Base-by-base conservation (phyloP, 2,797 vertebrate genomes). In the Atherinosoma microstoma region DNA sequence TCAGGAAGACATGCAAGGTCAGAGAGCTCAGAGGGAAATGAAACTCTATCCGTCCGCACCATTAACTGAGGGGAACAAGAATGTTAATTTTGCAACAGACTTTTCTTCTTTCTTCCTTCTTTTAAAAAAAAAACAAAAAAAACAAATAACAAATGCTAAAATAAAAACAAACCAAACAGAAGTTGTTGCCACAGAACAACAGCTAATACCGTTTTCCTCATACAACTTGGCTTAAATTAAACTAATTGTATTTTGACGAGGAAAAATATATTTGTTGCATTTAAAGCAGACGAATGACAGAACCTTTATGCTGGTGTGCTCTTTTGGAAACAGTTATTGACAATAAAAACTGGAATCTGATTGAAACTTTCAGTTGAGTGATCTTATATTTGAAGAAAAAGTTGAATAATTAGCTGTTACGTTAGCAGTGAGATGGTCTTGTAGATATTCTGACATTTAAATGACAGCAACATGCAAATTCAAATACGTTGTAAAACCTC, bases 1-100 rank as follows among this genome's bases (percentile, higher is more conserved):
- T 85, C 89, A 89, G 87, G 84, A 70, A 91, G 87, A 85, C 88
- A 91, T 74, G 85, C 91, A 95, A 94, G 94, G 93, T 96, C 95
- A 96, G 93, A 92, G 93, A 84, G 93, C 92, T 92, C 89, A 83
- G 62, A 83, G 85, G 86, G 86, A 90, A 92, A 82, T 88, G 93
- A 94, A 95, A 95, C 87, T 92, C 91, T 86, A 90, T 91, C 92
- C 92, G 67, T 66, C 73, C 27, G 63, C 91, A 93, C 94, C 92
- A 94, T 95, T 94, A 84, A 84, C 59, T 73, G 58, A 67, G 71
- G 76, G 53, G 64, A 66, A 82, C 54, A 71, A 68, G 70, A 79
- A 82, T 86, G 79, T 84, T 82, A 66, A 84, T 79, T 81, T 75
- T 86, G 76, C 47, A 86, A 81, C 76, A 75, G 75, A 71, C 76